Base-by-base conservation (phyloP, 2,888 invertebrate species). In the Chromoteleia sp. region DNA sequence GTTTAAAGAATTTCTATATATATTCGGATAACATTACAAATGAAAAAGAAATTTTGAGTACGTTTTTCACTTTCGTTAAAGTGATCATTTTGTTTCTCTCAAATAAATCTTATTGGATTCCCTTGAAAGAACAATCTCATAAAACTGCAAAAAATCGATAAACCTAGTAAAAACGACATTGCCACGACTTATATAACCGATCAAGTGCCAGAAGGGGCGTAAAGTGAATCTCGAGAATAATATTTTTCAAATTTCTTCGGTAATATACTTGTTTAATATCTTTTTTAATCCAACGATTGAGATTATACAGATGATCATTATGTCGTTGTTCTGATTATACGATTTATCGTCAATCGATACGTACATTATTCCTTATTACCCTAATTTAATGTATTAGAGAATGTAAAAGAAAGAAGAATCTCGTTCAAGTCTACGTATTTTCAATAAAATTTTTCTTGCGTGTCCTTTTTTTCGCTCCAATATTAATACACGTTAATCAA, bases 201-300 rank as follows among this genome's bases (percentile, higher is more conserved):
- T 77, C 63, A 74, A 74, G 54, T 48, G 43, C 54, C 68, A 54
- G 68, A 75, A 74, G 65, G 45, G 67, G 68, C 58, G 56, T 65
- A 75, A 73, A 75, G 70, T 75, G 75, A 80, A 75, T 58, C 50
- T 59, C 52, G 63, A 48, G 33, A 70, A 74, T 75, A 76, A 71
- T 76, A 67, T 71, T 67, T 52, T 59, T 45, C 45, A 41, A 68
- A 71, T 63, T 45, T 43, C 36, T 45, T 50, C 29, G 30, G 25
- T 68, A 59, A 67, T 73, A 68, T 30, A 74, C 56, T 68, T 74
- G 21, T 52, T 59, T 45, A 45, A 74, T 80, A 74, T 59, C 70
- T 43, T 65, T 17, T 74, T 73, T 36, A 59, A 73, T 15, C 48
- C 30, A 50, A 70, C 33, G 45, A 50, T 33, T 48, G 39, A 48